Evolutionary conservation across 2,888 invertebrate genomes (phyloP), one percentile per base, ranked within the genome.

Genomic region (Drosophila differens): DNA sequence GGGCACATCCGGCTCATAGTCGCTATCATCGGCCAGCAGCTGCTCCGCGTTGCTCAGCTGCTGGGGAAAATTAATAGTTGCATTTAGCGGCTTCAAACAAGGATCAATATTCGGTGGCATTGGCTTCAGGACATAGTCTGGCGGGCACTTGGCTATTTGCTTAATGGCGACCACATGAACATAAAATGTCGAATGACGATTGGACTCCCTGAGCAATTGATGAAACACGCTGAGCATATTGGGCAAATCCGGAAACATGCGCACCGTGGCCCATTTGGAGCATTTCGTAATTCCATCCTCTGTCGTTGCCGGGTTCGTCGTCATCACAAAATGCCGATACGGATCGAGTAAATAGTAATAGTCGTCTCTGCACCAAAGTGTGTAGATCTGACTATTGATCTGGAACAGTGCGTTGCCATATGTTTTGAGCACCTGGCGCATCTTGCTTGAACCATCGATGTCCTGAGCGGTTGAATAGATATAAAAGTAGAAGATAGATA

Each of bases 281-380:
- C 75, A 64, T 9, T 62, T 54, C 28, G 57, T 74, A 9, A 6
- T n/a, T 7, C 37, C 60, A 9, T 68, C 59, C 19, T 64, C 60
- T 19, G 9, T 49, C 37, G 65, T n/a, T 14, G 62, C 44, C 4
- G 69, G 35, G 19, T 77, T 74, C 14, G 57, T 73, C 14, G 55
- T 57, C 5, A 83, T 52, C 3, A 92, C 79, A 0, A 80, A 75
- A 68, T 93, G 93, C 0, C 89, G 83, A 74, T 91, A 93, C 4
- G 93, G 93, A 83, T 93, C 93, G 28, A 93, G 66, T 0, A 93
- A 52, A 52, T 93, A 93, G 60, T 87, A 92, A 39, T 91, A 91
- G 2, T 78, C 71, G 2, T 89, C 83, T 55, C 91, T 92, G 60
- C 76, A 81, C 92, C 92, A 93, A 6, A 93, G 33, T 0, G 92